Conservation (phyloP, 2,888 invertebrate genomes). For the Drosophila testacea region DNA sequence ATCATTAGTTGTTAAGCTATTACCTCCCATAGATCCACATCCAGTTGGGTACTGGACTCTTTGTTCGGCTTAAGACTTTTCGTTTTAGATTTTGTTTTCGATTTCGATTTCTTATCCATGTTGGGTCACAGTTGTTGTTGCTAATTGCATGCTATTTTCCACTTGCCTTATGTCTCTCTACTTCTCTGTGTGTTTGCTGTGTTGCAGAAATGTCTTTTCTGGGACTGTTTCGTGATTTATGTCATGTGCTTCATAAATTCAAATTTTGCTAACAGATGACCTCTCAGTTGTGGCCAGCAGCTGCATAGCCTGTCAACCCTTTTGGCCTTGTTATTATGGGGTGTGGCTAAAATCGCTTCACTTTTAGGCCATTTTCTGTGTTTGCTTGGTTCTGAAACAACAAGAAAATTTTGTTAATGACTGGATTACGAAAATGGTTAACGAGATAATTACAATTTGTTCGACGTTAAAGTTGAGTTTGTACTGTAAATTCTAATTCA, state of each 20-base stretch:
- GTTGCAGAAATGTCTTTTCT: slow-evolving; percentile 22
- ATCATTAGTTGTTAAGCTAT: slow-evolving; percentile 10
- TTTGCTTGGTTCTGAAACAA: slow-evolving; percentile 9
- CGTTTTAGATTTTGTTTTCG: slow-evolving; percentile 78
- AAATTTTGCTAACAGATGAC: slow-evolving; percentile 50
- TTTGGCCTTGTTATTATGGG: slow-evolving; percentile 29
- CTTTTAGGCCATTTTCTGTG: slow-evolving; percentile 41
- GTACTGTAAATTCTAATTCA: not conserved
- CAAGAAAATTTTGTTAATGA: slow-evolving; percentile 18
- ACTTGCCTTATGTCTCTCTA: slow-evolving; percentile 16
- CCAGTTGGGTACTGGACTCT: slow-evolving; percentile 81
- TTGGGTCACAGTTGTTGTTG: slow-evolving; percentile 46
- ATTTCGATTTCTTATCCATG: slow-evolving; percentile 76
- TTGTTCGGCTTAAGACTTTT: slow-evolving; percentile 81
- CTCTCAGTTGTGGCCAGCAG: slow-evolving; percentile 24
- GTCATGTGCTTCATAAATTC: slow-evolving; percentile 52
- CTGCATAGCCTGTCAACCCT: slow-evolving; percentile 34
- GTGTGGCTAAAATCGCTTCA: slow-evolving; percentile 5
- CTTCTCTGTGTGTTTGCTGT: slow-evolving; percentile 4
- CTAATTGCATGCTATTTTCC: slow-evolving; percentile 45
- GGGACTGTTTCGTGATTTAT: slow-evolving; percentile 54
- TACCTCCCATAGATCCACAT: slow-evolving; percentile 84
- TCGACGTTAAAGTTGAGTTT: not conserved
- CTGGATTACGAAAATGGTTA: slow-evolving; percentile 5
- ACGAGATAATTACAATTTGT: slow-evolving; percentile 16